Conservation (phyloP, 2,113 vertebrate genomes). For the Petrocephalus microphthalmus region DNA sequence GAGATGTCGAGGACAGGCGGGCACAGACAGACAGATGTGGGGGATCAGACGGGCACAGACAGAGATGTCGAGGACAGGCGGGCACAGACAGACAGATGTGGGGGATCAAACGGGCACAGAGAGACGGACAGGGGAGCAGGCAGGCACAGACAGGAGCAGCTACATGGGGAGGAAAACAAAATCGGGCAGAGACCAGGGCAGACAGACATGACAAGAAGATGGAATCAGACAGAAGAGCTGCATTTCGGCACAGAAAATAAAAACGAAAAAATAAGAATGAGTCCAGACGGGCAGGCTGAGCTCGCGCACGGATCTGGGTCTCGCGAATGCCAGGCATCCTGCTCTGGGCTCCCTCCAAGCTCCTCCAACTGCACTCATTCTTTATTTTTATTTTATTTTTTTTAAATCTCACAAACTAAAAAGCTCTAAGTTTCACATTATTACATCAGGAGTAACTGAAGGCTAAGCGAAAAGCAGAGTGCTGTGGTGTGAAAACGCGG, state of each 20-base stretch:
- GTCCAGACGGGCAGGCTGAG: constrained; percentile 1
- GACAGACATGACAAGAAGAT: background rate
- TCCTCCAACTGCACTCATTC: background rate
- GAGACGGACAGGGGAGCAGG: background rate
- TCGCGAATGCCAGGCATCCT: background rate
- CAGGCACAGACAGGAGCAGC: background rate
- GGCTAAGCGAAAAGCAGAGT: background rate
- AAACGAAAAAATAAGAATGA: background rate
- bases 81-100: background rate
- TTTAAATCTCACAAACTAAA: background rate
- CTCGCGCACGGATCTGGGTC: background rate
- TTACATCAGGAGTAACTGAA: constrained; percentile 19
- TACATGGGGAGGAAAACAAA: background rate
- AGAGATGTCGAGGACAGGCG: background rate
- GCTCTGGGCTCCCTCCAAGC: constrained; percentile 5
- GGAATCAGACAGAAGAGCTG: background rate
- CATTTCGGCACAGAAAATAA: background rate
- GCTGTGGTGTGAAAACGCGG: background rate
- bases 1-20: background rate
- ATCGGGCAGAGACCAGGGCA: background rate
- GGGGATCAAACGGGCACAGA: background rate
- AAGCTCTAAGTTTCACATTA: constrained; percentile 7
- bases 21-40: background rate
- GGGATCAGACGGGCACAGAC: background rate
- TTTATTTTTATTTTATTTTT: background rate